Percentiles rank a stretch among this genome's conserved stretches.
Conservation (phyloP, 2,888 invertebrate genomes). For the Plutella xylostella region DNA sequence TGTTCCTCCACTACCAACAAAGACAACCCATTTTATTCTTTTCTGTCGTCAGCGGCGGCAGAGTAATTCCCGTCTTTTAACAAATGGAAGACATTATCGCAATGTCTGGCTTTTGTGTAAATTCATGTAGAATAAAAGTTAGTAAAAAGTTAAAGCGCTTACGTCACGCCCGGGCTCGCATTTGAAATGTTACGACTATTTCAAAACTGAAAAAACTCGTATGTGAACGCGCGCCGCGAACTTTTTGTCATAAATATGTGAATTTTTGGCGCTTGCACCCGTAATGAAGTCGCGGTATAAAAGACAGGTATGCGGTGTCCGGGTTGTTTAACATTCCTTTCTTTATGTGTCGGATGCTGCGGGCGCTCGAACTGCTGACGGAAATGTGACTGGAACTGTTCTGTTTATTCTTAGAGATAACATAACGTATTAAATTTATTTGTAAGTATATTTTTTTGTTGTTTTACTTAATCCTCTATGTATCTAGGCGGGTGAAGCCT, state of each 20-base stretch:
- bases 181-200: conserved; percentile 46
- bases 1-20: conserved; percentile 48
- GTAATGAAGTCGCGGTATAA: conserved; percentile 1
- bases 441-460: too few relatives aligned
- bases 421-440: too few relatives aligned
- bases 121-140: conserved; percentile 58
- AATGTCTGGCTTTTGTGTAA: conserved; percentile 57
- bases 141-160: conserved; percentile 51
- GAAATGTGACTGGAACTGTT: too few relatives aligned
- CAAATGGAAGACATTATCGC: conserved; percentile 63
- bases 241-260: conserved; percentile 25
- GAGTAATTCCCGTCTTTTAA: conserved; percentile 60
- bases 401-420: too few relatives aligned
- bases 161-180: conserved; percentile 30
- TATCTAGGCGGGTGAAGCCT: too few relatives aligned
- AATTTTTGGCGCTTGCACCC: not conserved
- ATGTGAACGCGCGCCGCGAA: conserved; percentile 22
- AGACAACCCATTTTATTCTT: conserved; percentile 54
- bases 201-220: conserved; percentile 34
- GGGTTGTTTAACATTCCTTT: conserved; percentile 4
- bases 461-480: too few relatives aligned
- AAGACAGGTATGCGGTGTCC: not conserved
- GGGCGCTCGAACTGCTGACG: too few relatives aligned
- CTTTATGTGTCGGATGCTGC: too few relatives aligned
- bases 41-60: conserved; percentile 45